Percentiles rank a stretch among this genome's conserved stretches.
These are phyloP conservation scores for Vespertilio murinus DNA, from an alignment of 2,797 vertebrate species.

Conservation along the genomic window DNA sequence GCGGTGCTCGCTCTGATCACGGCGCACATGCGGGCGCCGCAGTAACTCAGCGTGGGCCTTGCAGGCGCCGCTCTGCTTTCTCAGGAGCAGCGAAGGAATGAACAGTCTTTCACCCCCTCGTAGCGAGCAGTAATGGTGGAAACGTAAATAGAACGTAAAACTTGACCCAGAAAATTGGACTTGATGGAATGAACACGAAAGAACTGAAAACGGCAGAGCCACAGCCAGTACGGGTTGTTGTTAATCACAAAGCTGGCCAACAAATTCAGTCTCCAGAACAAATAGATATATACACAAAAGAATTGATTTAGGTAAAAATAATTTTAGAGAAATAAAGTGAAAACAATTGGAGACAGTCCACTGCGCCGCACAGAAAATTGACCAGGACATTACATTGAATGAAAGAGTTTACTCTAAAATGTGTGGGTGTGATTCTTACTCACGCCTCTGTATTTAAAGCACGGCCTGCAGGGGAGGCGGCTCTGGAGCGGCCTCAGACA, in stretches of 20 bases:
- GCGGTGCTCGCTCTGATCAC: too few relatives aligned
- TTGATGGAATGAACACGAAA: neutral
- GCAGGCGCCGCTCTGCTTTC: too few relatives aligned
- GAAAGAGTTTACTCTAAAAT: slow-evolving; percentile 43
- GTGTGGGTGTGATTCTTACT: neutral
- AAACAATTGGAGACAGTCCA: neutral
- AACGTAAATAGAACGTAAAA: slow-evolving; percentile 25
- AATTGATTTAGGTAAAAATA: slow-evolving; percentile 42
- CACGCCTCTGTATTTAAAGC: slow-evolving; percentile 31
- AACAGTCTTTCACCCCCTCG: neutral
- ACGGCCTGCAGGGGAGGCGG: neutral
- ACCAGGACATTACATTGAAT: slow-evolving; percentile 48
- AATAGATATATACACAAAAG: slow-evolving; percentile 17
- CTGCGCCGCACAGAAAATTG: slow-evolving; percentile 35
- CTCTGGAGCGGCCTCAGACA: too few relatives aligned
- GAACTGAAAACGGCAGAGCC: neutral
- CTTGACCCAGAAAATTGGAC: slow-evolving; percentile 8
- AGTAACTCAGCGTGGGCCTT: neutral
- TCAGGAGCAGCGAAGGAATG: neutral
- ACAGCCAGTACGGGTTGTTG: slow-evolving; percentile 15
- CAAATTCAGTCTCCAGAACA: slow-evolving; percentile 36
- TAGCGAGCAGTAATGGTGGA: neutral
- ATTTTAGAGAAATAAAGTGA: slow-evolving; percentile 8
- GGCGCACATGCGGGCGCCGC: too few relatives aligned
- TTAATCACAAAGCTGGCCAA: slow-evolving; percentile 32